These are phyloP conservation scores for Aphidius ervi DNA, from an alignment of 1,140 invertebrate genomes.

Conservation along the genomic window DNA sequence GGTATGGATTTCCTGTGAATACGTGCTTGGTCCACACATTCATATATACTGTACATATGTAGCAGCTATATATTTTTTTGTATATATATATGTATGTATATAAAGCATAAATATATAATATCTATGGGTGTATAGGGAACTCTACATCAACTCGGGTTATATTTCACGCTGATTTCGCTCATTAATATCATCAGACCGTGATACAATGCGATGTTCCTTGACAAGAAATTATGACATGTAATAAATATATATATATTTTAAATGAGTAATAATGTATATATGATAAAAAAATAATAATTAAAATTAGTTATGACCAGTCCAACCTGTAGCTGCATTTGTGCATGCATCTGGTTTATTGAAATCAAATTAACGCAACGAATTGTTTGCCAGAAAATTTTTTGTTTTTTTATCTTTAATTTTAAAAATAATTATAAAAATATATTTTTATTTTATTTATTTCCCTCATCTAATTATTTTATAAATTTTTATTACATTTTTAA, in stretches of 20 bases:
- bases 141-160: not conserved
- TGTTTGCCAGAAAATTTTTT: not conserved
- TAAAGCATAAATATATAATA: no score
- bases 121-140: no score
- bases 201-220: not conserved
- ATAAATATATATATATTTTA: no score
- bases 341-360: slow-evolving; percentile 4
- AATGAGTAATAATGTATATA: not conserved
- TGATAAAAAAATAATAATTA: slow-evolving; percentile 9
- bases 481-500: no score
- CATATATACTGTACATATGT: no score
- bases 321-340: slow-evolving; percentile 5
- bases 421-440: slow-evolving; percentile 3
- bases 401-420: not conserved
- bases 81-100: no score
- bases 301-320: not conserved
- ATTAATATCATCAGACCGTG: not conserved
- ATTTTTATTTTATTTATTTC: not conserved
- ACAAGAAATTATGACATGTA: no score
- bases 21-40: no score
- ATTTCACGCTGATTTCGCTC: slow-evolving; percentile 2
- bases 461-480: no score
- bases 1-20: no score
- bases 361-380: slow-evolving; percentile 8
- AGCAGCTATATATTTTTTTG: no score